Percentiles rank a stretch among this genome's conserved stretches.
These are phyloP conservation scores for Notarius quadriscutis DNA, from an alignment of 2,113 vertebrate species.

Conservation along the genomic window DNA sequence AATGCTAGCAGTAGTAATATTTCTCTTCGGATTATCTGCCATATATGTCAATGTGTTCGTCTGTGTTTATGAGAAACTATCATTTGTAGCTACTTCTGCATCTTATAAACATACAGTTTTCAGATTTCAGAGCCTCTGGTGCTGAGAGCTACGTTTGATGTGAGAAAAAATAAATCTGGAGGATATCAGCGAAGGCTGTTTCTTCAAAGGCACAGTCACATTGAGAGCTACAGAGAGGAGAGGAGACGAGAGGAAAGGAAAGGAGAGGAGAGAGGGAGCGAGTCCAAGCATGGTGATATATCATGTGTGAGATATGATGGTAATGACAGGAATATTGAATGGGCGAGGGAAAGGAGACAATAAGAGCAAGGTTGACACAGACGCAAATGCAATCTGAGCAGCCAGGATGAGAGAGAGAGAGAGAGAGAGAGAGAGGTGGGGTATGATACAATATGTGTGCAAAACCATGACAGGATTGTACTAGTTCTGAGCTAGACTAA, in stretches of 20 bases:
- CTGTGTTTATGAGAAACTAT: slow-evolving; percentile 40
- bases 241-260: slow-evolving; percentile 39
- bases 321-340: slow-evolving; percentile 48
- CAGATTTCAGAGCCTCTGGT: slow-evolving; percentile 61
- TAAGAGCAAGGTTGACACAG: slow-evolving; percentile 55
- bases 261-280: slow-evolving; percentile 40
- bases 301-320: slow-evolving; percentile 43
- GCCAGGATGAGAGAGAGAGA: slow-evolving; percentile 42
- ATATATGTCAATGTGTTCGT: not conserved
- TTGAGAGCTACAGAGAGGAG: slow-evolving; percentile 51
- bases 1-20: slow-evolving; percentile 34
- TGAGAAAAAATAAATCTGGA: slow-evolving; percentile 64
- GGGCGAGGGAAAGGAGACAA: slow-evolving; percentile 15
- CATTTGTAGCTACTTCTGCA: slow-evolving; percentile 42
- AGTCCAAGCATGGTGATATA: slow-evolving; percentile 52
- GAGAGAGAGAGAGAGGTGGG: slow-evolving; percentile 36
- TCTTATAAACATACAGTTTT: slow-evolving; percentile 58
- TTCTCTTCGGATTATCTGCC: slow-evolving; percentile 9
- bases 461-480: slow-evolving; percentile 29
- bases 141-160: slow-evolving; percentile 53
- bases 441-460: slow-evolving; percentile 34
- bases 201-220: slow-evolving; percentile 64
- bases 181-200: slow-evolving; percentile 47
- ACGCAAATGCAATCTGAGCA: slow-evolving; percentile 37
- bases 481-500: not conserved